Percentiles rank a stretch among this genome's conserved stretches.
Evolutionary conservation across 2,113 vertebrate genomes (phyloP).

Genomic region (Lepidothrix coronata): DNA sequence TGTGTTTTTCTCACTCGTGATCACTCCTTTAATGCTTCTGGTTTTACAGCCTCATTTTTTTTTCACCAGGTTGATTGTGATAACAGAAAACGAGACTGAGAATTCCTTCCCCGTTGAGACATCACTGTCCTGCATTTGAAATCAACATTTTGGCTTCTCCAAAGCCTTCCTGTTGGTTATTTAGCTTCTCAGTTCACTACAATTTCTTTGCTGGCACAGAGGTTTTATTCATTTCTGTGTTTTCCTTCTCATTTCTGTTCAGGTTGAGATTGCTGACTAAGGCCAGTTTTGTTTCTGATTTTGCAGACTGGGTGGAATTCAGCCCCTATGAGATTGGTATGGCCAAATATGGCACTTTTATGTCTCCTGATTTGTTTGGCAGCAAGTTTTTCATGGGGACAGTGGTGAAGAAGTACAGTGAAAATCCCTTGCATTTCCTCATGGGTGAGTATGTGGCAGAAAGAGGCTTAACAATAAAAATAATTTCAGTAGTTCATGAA

Average conservation of each 20-base stretch:
- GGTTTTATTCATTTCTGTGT: neutral
- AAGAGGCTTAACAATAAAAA: neutral
- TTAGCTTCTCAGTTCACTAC: neutral
- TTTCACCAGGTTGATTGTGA: neutral
- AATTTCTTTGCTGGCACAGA: neutral
- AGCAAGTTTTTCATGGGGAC: constrained; percentile 99
- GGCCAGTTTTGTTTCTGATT: neutral
- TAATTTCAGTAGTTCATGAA: neutral
- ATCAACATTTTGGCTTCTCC: neutral
- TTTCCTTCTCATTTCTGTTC: neutral
- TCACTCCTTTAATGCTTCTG: neutral
- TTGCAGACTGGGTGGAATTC: constrained; percentile 97
- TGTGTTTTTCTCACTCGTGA: neutral
- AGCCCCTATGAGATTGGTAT: constrained; percentile 97
- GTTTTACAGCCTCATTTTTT: neutral
- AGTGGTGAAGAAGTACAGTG: constrained; percentile 87
- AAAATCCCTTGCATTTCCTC: constrained; percentile 96
- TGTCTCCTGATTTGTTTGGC: constrained; percentile 93
- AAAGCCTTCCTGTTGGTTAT: neutral
- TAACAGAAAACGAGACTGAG: neutral
- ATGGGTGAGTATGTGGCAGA: constrained; percentile 85
- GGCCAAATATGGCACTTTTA: constrained; percentile 98
- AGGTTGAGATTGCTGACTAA: neutral
- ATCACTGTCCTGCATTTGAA: neutral
- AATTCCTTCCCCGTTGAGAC: neutral